phyloP scores from a whole-genome alignment of 2,797 vertebrate genomes.

The Borostomias antarcticus region DNA sequence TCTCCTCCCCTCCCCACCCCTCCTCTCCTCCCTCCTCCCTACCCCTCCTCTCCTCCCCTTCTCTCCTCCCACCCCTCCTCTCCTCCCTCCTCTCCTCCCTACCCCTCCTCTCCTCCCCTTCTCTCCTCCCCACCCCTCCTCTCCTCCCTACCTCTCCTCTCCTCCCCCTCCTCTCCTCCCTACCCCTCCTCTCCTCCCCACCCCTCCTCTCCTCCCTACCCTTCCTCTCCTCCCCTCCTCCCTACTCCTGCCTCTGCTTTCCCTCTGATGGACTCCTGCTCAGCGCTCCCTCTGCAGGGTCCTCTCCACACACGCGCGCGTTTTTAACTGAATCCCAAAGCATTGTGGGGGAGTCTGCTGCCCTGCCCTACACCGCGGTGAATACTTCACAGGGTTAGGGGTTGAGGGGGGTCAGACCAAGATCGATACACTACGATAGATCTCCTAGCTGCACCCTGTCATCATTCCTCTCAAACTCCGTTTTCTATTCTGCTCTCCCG shows the following conservation, averaged over 20 bases:
- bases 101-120: neutral
- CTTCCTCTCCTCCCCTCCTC: slow-evolving; percentile 7
- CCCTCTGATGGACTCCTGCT: neutral
- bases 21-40: neutral
- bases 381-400: slow-evolving; percentile 11
- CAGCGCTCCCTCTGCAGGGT: slow-evolving; percentile 10
- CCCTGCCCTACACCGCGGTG: slow-evolving; percentile 24
- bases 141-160: neutral
- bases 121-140: neutral
- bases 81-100: neutral
- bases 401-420: slow-evolving; percentile 3
- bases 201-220: neutral
- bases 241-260: slow-evolving; percentile 13
- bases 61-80: slow-evolving; percentile 14
- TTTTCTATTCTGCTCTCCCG: no score
- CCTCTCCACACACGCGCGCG: slow-evolving; percentile 22
- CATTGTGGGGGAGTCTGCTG: neutral
- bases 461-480: no score
- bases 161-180: no score
- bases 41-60: neutral
- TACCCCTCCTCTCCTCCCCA: neutral
- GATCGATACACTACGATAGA: no score
- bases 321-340: slow-evolving; percentile 34
- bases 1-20: neutral
- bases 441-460: no score